A percentile compares a stretch with the other conserved stretches of the same genome.
Conservation (phyloP, 2,888 invertebrate species). For the Tenthredo distinguenda region DNA sequence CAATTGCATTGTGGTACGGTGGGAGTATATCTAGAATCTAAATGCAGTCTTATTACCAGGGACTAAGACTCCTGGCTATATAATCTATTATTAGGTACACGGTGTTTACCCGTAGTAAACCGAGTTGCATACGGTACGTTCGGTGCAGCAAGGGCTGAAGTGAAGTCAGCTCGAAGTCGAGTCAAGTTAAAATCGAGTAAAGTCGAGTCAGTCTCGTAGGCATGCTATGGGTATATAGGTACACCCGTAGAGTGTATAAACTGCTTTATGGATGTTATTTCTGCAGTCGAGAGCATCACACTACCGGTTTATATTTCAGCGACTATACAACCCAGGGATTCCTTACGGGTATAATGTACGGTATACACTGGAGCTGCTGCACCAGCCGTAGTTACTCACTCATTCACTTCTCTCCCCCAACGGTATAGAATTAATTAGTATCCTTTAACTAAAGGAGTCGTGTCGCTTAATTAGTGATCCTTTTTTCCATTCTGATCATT, state of each 20-base stretch:
- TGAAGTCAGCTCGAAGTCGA: constrained; percentile 7
- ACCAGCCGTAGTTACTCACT: not conserved
- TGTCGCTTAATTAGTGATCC: constrained; percentile 12
- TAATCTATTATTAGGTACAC: constrained; percentile 57
- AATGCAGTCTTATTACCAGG: not conserved
- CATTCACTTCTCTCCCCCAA: not conserved
- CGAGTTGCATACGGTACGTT: not conserved
- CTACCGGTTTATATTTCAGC: not conserved
- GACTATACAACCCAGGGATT: constrained; percentile 1
- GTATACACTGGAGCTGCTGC: not conserved
- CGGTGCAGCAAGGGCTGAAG: not conserved
- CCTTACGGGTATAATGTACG: not conserved
- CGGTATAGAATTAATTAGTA: constrained; percentile 31
- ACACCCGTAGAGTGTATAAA: constrained; percentile 50
- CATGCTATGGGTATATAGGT: not conserved
- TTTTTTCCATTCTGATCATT: not conserved
- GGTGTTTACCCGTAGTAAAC: constrained; percentile 54
- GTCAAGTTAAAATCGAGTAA: not conserved
- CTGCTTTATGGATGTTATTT: constrained; percentile 59
- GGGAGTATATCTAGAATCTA: not conserved
- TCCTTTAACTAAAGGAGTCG: not conserved
- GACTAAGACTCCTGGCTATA: constrained; percentile 1
- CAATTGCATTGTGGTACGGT: too few species aligned
- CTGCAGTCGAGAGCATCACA: constrained; percentile 41
- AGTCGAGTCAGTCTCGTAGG: not conserved